Conservation (phyloP, 2,113 vertebrate species). For the Strigops habroptila region DNA sequence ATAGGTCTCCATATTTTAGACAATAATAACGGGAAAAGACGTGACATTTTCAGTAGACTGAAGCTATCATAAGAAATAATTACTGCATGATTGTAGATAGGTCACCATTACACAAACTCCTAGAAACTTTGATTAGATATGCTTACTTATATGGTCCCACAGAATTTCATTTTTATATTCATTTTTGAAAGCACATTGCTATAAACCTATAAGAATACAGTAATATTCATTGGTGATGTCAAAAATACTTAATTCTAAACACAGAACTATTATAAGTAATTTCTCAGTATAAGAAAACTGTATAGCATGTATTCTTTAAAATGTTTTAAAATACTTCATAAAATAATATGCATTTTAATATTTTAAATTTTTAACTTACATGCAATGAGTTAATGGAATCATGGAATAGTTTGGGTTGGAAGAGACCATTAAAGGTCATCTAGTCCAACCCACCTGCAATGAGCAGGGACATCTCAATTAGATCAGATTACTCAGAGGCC, state of each 20-base stretch:
- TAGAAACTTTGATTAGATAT: neutral
- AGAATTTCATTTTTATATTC: neutral
- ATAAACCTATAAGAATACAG: neutral
- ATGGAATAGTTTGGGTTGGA: neutral
- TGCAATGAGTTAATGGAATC: neutral
- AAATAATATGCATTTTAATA: neutral
- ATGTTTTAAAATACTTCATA: neutral
- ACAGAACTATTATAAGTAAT: neutral
- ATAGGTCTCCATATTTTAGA: neutral
- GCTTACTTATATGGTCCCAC: neutral
- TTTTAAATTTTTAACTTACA: neutral
- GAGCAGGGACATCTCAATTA: neutral
- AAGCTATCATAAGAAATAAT: neutral
- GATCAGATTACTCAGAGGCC: neutral
- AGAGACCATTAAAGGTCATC: neutral
- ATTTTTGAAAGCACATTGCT: neutral
- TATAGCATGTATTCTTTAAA: neutral
- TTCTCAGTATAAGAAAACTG: neutral
- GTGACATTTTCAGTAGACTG: neutral
- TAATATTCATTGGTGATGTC: neutral
- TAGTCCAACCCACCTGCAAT: neutral
- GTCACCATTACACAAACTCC: neutral
- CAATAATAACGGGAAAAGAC: neutral
- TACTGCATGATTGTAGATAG: neutral
- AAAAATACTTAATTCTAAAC: neutral